phyloP scores from a whole-genome alignment of 1,140 invertebrate genomes.

The Dinoponera quadriceps region DNA sequence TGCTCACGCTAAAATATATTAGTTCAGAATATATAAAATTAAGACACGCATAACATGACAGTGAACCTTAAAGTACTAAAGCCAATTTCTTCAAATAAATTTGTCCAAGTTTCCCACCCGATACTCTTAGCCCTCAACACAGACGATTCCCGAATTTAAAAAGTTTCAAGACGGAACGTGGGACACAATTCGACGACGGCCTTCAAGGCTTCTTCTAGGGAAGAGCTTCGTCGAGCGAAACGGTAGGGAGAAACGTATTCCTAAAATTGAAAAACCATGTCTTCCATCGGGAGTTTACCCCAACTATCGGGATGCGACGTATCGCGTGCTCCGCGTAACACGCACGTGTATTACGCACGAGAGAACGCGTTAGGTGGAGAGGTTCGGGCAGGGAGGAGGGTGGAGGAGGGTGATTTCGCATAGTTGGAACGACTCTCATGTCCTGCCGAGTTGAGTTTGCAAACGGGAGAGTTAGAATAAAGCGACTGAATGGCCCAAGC shows the following conservation, averaged over 20 bases:
- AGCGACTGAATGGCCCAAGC: constrained; percentile 19
- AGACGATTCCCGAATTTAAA: constrained; percentile 1
- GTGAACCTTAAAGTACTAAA: not conserved
- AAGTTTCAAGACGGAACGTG: not conserved
- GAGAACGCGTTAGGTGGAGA: constrained; percentile 23
- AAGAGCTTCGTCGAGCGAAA: not conserved
- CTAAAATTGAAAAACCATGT: constrained; percentile 78
- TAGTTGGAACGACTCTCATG: constrained; percentile 36
- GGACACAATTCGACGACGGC: constrained; percentile 1
- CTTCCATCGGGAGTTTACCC: constrained; percentile 32
- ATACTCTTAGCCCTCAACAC: not conserved
- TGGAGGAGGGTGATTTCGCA: not conserved
- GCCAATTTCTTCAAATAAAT: not conserved
- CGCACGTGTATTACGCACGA: constrained; percentile 7
- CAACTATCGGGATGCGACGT: constrained; percentile 17
- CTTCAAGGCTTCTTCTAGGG: not conserved
- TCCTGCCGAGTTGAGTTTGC: constrained; percentile 28
- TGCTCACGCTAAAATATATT: not conserved
- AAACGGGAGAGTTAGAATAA: constrained; percentile 33
- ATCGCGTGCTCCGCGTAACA: constrained; percentile 33
- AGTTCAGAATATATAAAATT: not conserved
- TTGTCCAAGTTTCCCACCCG: not conserved
- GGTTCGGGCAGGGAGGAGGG: too few relatives aligned
- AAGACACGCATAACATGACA: not conserved
- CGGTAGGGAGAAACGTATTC: constrained; percentile 8